A percentile compares a stretch with the other conserved stretches of the same genome.
phyloP scores from a whole-genome alignment of 2,888 invertebrate genomes.

The Pyralis farinalis region DNA sequence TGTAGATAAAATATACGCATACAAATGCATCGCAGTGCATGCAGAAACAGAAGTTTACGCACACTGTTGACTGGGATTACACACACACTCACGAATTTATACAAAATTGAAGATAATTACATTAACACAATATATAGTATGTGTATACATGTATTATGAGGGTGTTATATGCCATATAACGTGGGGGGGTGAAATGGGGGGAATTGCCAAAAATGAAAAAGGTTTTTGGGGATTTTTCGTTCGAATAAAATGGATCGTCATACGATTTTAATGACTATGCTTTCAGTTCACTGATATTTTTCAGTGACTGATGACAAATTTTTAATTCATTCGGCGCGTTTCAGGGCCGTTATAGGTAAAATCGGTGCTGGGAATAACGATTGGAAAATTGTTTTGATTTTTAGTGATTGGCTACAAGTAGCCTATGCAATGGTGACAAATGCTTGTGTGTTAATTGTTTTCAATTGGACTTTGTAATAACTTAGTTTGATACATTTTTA shows the following conservation, averaged over 20 bases:
- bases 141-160: neutral
- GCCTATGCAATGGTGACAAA: no score
- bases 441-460: no score
- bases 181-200: conserved; percentile 19
- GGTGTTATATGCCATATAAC: conserved; percentile 19
- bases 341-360: conserved; percentile 1
- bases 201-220: conserved; percentile 41
- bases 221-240: conserved; percentile 47
- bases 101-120: conserved; percentile 75
- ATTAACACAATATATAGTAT: conserved; percentile 48
- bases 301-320: conserved; percentile 3
- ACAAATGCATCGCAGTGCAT: conserved; percentile 18
- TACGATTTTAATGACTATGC: conserved; percentile 33
- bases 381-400: no score
- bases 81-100: conserved; percentile 45
- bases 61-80: conserved; percentile 19
- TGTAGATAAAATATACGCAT: conserved; percentile 65
- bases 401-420: no score
- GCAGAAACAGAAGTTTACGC: conserved; percentile 17
- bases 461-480: no score
- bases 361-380: neutral
- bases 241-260: conserved; percentile 12
- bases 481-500: no score
- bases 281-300: conserved; percentile 25
- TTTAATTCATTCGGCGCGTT: neutral